These are phyloP conservation scores for Diglossa cyanea DNA, from an alignment of 2,797 vertebrate species.

Conservation along the genomic window DNA sequence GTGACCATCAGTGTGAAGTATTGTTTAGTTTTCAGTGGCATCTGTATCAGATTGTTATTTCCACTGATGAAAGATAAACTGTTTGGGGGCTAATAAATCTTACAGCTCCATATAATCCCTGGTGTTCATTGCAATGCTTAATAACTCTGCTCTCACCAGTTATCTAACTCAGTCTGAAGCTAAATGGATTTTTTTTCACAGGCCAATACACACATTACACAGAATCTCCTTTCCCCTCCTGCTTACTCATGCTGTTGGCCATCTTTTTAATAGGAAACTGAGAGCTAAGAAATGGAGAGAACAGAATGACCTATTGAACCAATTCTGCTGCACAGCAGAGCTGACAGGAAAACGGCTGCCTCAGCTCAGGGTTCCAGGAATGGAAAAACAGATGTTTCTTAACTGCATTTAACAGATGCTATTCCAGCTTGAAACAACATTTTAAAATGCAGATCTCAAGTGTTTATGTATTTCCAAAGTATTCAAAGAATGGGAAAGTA, in stretches of 20 bases:
- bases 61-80: not conserved
- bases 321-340: not conserved
- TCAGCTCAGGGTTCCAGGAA: constrained; percentile 18
- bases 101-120: not conserved
- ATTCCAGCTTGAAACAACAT: constrained; percentile 32
- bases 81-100: not conserved
- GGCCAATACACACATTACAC: not conserved
- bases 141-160: not conserved
- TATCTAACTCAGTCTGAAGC: not conserved
- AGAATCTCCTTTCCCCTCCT: not conserved
- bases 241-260: not conserved
- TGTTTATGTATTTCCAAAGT: constrained; percentile 2
- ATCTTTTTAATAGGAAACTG: constrained; percentile 22
- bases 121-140: not conserved
- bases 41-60: not conserved
- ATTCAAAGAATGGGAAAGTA: constrained; percentile 37
- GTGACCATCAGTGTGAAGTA: not conserved
- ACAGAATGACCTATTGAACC: constrained; percentile 55
- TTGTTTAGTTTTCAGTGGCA: not conserved
- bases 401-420: constrained; percentile 40
- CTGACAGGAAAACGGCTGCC: constrained; percentile 23
- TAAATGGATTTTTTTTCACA: not conserved
- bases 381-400: constrained; percentile 49
- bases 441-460: constrained; percentile 29
- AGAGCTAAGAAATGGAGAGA: constrained; percentile 21